Evolutionary conservation across 2,797 vertebrate genomes (phyloP), one percentile per base, ranked within the genome.

Genomic region (Macrochelys suwanniensis): DNA sequence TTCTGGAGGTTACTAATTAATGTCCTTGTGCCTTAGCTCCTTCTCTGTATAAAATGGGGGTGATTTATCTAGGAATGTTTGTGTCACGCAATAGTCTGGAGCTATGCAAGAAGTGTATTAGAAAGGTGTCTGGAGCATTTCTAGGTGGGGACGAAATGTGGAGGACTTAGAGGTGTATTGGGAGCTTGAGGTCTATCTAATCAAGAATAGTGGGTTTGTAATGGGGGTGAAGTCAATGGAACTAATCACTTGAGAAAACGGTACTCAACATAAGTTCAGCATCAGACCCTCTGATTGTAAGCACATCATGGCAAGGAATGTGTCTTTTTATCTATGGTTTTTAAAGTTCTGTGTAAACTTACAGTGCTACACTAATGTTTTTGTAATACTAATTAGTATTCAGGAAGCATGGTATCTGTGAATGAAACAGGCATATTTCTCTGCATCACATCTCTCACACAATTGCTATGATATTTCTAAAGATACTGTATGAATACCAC

Each of bases 321-420:
- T 11, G 5, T 19, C 19, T 92, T 89, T 49, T 26, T 51, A 80
- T 25, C 17, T 37, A 68, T 37, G 80, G 23, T 83, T 94, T 94
- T 33, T 92, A 31, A 57, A 89, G 23, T 56, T 90, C 33, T 83
- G 3, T 86, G n/a, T 82, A 93, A 90, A 50, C 61, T 84, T 93
- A 54, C 65, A 31, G 2, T 2, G 4, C 53, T 94, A 0, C 83
- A 90, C 45, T 86, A 92, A 25, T 92, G 82, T 89, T 94, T 89
- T 78, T 68, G 45, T 82, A 92, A 74, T 85, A 89, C 86, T 86
- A 61, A 95, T 96, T 95, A 94, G 89, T 94, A 90, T 96, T 96
- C 94, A 57, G 84, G 89, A 95, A 89, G 84, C 80, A 50, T 9
- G 68, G 57, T 92, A 65, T 78, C 91, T 95, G 76, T 0, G 42